A percentile compares a stretch with the other conserved stretches of the same genome.
phyloP scores from a whole-genome alignment of 1,140 invertebrate species.

The Sycophila sp. region DNA sequence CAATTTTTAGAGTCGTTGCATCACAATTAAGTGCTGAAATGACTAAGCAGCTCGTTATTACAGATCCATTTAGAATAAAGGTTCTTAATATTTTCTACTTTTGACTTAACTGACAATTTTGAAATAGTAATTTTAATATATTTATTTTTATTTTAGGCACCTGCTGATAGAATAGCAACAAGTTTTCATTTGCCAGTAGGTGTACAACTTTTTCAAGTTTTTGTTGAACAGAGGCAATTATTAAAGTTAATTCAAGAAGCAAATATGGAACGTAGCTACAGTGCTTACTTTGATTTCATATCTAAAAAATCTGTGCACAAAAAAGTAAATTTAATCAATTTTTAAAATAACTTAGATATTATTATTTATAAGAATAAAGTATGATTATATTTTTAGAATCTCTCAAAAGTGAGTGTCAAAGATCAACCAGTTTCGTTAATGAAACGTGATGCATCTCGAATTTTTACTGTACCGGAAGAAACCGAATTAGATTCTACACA shows the following conservation, averaged over 20 bases:
- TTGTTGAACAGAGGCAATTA: conserved; percentile 74
- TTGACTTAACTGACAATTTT: background rate
- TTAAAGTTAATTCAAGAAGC: conserved; percentile 53
- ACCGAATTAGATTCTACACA: conserved; percentile 61
- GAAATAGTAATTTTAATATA: conserved; percentile 12
- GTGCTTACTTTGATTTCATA: conserved; percentile 45
- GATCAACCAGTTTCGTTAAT: conserved; percentile 67
- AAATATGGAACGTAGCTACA: conserved; percentile 52
- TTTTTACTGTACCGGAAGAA: conserved; percentile 84
- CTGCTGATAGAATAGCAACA: conserved; percentile 74
- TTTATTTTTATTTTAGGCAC: conserved; percentile 63
- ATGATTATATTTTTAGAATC: conserved; percentile 42
- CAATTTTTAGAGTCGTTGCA: conserved; percentile 76
- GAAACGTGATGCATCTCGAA: conserved; percentile 80
- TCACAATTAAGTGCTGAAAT: conserved; percentile 78
- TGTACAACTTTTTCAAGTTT: conserved; percentile 81
- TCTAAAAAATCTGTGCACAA: conserved; percentile 47
- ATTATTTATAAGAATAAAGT: background rate
- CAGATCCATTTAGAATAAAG: conserved; percentile 84
- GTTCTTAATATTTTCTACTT: conserved; percentile 50
- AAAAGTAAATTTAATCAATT: conserved; percentile 46
- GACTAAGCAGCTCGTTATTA: conserved; percentile 80
- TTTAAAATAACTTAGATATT: conserved; percentile 9
- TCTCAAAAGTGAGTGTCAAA: conserved; percentile 48
- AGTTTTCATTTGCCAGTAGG: conserved; percentile 79